phyloP scores from a whole-genome alignment of 1,140 invertebrate species.

The Eurosta solidaginis region DNA sequence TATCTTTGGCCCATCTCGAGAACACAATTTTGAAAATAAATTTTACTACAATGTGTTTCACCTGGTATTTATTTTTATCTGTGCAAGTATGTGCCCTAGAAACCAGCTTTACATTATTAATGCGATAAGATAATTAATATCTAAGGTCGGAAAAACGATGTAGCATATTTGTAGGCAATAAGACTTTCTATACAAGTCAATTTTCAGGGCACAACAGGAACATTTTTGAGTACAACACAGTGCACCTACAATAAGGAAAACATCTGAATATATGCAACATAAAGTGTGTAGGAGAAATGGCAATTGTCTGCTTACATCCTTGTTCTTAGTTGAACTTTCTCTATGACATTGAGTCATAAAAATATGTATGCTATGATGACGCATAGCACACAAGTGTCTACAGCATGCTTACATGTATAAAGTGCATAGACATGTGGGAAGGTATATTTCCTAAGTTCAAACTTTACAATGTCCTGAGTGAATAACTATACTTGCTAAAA shows the following conservation, averaged over 20 bases:
- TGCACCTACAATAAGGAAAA: background rate
- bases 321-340: background rate
- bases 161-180: too few relatives aligned
- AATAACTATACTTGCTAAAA: too few relatives aligned
- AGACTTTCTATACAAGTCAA: too few relatives aligned
- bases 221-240: background rate
- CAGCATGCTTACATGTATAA: background rate
- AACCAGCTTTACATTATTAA: background rate
- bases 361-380: slow-evolving; percentile 8
- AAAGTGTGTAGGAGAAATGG: background rate
- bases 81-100: background rate
- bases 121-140: background rate
- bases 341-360: slow-evolving; percentile 2
- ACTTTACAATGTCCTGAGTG: too few relatives aligned
- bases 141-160: too few relatives aligned
- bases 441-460: background rate
- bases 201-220: too few relatives aligned
- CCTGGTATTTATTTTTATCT: background rate
- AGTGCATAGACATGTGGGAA: background rate
- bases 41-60: too few relatives aligned
- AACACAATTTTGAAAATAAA: too few relatives aligned
- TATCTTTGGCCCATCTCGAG: too few relatives aligned
- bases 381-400: too few relatives aligned
- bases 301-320: background rate
- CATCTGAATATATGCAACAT: background rate